Evolutionary conservation across 64 coral and sea anemone genomes (phyloP), one percentile per base, ranked within the genome.

Genomic region (Montipora capricornis): DNA sequence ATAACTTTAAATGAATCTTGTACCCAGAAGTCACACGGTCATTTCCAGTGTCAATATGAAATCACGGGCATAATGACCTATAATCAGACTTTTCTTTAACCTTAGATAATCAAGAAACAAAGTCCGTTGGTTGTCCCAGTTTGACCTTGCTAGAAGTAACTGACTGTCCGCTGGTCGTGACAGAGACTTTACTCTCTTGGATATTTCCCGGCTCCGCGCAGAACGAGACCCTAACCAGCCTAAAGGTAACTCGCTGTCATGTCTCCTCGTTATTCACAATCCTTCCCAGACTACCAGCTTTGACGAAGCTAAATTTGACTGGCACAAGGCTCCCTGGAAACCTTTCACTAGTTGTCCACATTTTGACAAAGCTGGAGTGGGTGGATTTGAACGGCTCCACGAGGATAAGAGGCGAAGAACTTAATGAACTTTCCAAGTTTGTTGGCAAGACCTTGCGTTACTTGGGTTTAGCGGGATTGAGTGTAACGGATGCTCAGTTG

Each of bases 301-400:
- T 68, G 9, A 47, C 16, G 61, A 84, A 48, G 16, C 60, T 84
- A 16, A 11, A 48, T 84, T 68, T 84, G 44, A 84, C 59, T 5
- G 9, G 13, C 16, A 15, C 44, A 44, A 1, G 6, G 2, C 4
- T 17, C 44, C 4, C 12, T 20, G 4, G 11, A 19, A 3, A 3
- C 80, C 7, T 22, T 82, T 1, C 9, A 47, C 17, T 20, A 37
- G 7, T 4, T 68, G 67, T 84, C 19, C 61, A 16, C 44, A 66
- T 14, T 84, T 20, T 84, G 15, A 14, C 64, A 84, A 68, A 67
- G 6, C n/a, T 84, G 60, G 81, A 84, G 44, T 68, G 61, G 81
- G 15, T 84, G 8, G 81, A 84, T 17, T 26, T 84, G 10, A 62
- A 55, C 5, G 52, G 10, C 10, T 55, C n/a, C 15, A 6, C 2